Evolutionary conservation across 2,797 vertebrate species (phyloP), one percentile per base, ranked within the genome.

Genomic region (Sebastes kiyomatsui): DNA sequence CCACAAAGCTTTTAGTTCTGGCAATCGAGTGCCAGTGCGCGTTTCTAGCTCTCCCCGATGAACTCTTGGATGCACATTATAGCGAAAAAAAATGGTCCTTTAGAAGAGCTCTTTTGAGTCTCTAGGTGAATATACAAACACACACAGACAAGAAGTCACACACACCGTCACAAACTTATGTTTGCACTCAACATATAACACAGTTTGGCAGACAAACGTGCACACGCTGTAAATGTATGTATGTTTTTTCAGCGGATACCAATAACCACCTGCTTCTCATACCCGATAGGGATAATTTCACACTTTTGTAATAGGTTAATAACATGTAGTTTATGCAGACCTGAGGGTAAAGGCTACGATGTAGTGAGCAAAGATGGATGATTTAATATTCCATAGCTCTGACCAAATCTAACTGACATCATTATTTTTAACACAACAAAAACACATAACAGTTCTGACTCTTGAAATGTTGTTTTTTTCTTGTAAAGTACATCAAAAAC

Each of bases 1-100:
- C 87, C 91, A 77, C 87, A 91, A 83, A 92, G 86, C 83, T 89
- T 87, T 87, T 79, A 84, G 84, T 88, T 84, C 62, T 83, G 84
- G 85, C 84, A 76, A 55, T 79, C 11, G 59, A 84, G 79, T 85
- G 85, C 83, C 88, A 79, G 64, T n/a, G 71, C 20, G 77, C 61
- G 8, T 77, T 83, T 85, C 74, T 38, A 77, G 68, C 77, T 81
- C 85, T 90, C 86, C 81, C 86, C 1, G 66, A 68, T 84, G 81
- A 88, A 86, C 82, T 81, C 86, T 75, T 84, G 71, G 80, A 86
- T 87, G 82, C 62, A 85, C 81, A 66, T 83, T 82, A 80, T 35
- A 79, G 66, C 46, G 61, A 46, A 46, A 82, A 49, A 64, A 82
- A 54, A 38, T 33, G 58, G 71, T 20, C 69, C 59, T 72, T 87